Percentiles rank a stretch among this genome's conserved stretches.
Evolutionary conservation across 2,113 vertebrate genomes (phyloP).

Genomic region (Pantherophis guttatus): DNA sequence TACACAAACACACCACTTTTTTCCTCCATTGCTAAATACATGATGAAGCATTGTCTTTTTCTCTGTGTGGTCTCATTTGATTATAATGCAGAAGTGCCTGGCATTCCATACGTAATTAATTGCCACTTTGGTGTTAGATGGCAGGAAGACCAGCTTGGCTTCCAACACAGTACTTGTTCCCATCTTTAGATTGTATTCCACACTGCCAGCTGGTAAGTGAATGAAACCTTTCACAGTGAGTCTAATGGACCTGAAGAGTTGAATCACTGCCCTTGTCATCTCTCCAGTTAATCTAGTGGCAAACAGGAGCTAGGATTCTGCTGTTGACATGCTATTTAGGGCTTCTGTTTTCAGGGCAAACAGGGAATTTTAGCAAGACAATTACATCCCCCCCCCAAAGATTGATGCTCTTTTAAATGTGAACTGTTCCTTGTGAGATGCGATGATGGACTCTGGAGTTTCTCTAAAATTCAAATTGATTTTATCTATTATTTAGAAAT

Average conservation of each 20-base stretch:
- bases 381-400: not conserved
- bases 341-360: conserved; percentile 51
- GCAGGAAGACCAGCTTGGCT: conserved; percentile 43
- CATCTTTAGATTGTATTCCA: conserved; percentile 58
- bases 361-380: conserved; percentile 37
- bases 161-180: conserved; percentile 51
- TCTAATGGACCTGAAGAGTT: conserved; percentile 51
- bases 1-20: not conserved
- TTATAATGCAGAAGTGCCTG: conserved; percentile 65
- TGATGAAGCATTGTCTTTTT: conserved; percentile 60
- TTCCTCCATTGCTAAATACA: not conserved
- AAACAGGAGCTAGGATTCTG: conserved; percentile 57
- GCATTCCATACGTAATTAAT: conserved; percentile 74
- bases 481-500: not conserved
- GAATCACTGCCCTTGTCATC: conserved; percentile 51
- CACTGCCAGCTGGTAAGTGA: conserved; percentile 73
- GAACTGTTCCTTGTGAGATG: not conserved
- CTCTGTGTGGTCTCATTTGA: conserved; percentile 69
- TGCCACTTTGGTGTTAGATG: conserved; percentile 69
- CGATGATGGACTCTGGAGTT: too few species aligned
- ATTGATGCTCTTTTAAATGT: conserved; percentile 31
- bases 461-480: not conserved
- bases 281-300: conserved; percentile 53
- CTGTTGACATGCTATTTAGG: conserved; percentile 55
- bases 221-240: conserved; percentile 60